Evolutionary conservation across 2,113 vertebrate genomes (phyloP), one percentile per base, ranked within the genome.

Genomic region (Girardinichthys multiradiatus): DNA sequence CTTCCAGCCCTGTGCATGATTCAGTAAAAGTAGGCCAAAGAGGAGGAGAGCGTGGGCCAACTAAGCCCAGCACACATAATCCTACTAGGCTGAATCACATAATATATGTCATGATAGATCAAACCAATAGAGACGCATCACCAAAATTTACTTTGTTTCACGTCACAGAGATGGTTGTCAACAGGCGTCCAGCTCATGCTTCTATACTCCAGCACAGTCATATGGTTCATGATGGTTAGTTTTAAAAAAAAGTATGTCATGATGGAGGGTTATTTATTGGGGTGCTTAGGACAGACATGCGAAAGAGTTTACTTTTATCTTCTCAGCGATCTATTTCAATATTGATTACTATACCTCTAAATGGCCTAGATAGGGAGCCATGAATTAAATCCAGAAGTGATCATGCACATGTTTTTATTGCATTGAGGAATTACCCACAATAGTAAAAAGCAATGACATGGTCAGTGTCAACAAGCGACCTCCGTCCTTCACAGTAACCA

Each of bases 11-110:
- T 64, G 81, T 57, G 30, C 74, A 88, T 76, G 85, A 91, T 91
- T 91, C 77, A 89, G 88, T 89, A 90, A 93, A 93, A 93, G 87
- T 94, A 93, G 94, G 91, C 76, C 91, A 92, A 77, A 80, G 76
- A 85, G 84, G 87, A 89, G 86, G 85, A 87, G 80, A 81, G 79
- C 91, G 82, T 90, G 87, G 92, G 90, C 86, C 90, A 93, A 80
- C 81, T 87, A 86, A 80, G 85, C 84, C 77, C 91, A 81, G 83
- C 85, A 90, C 88, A 88, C 88, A 91, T 93, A 93, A 94, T 94
- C 93, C 90, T 91, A 72, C 72, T 80, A 84, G 91, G 84, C 90
- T 87, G 80, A 28, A 68, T 87, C 83, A 85, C 77, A 54, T 85
- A 90, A 83, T 86, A 76, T 79, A 74, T 65, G 81, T 82, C 88